Percentiles rank a stretch among this genome's conserved stretches.
These are phyloP conservation scores for Fulmarus glacialis DNA, from an alignment of 2,113 vertebrate genomes.

Conservation along the genomic window DNA sequence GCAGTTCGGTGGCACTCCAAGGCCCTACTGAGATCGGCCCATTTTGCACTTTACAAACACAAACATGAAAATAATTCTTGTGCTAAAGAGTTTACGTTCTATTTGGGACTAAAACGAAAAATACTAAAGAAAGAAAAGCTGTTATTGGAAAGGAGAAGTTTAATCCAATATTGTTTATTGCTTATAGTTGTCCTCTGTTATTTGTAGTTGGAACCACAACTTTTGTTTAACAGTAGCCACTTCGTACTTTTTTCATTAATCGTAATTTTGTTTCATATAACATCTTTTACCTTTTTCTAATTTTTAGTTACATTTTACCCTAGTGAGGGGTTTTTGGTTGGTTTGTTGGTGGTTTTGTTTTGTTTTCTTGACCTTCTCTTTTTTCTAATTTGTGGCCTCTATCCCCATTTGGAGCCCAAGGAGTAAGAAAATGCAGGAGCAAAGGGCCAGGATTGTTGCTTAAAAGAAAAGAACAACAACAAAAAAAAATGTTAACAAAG, in stretches of 20 bases:
- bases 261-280: not conserved
- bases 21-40: not conserved
- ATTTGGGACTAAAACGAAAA: not conserved
- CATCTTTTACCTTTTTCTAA: not conserved
- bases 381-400: not conserved
- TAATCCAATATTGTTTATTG: not conserved
- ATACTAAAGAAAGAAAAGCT: not conserved
- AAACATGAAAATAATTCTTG: not conserved
- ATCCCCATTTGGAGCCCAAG: not conserved
- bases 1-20: fast-evolving
- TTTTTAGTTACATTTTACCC: not conserved
- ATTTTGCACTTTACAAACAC: not conserved
- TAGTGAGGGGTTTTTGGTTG: no score
- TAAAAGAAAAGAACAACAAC: fast-evolving
- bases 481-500: not conserved
- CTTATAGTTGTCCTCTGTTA: not conserved
- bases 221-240: not conserved
- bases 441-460: no score
- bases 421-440: no score
- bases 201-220: not conserved
- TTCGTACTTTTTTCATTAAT: not conserved
- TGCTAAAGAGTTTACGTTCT: not conserved
- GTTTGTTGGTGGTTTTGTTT: not conserved
- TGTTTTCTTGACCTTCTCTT: not conserved
- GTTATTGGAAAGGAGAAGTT: not conserved